These are phyloP conservation scores for Drosophila novamexicana DNA, from an alignment of 1,140 invertebrate species.

Conservation along the genomic window DNA sequence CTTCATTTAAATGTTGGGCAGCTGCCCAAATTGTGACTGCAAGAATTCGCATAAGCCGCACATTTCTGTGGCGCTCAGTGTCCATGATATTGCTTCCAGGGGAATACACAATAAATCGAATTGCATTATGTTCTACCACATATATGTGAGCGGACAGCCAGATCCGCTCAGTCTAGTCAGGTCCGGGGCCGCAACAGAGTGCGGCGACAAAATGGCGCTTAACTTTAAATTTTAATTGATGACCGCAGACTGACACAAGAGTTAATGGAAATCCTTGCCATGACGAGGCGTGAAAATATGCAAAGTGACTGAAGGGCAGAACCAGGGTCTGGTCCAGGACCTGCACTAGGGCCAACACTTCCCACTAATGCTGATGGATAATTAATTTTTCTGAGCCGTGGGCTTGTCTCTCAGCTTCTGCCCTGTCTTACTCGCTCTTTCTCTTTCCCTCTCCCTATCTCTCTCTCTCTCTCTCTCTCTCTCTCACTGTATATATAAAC, in stretches of 20 bases:
- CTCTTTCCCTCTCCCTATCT: background rate
- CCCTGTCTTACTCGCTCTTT: background rate
- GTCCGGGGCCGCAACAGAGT: slow-evolving; percentile 31
- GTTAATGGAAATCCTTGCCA: slow-evolving; percentile 65
- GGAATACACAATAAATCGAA: slow-evolving; percentile 56
- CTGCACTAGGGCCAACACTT: slow-evolving; percentile 33
- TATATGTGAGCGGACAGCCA: slow-evolving; percentile 2
- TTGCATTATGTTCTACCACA: slow-evolving; percentile 37
- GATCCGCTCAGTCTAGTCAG: slow-evolving; percentile 11
- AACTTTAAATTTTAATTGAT: slow-evolving; percentile 76
- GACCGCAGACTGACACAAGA: slow-evolving; percentile 54
- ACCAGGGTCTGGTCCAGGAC: background rate
- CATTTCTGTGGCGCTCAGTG: slow-evolving; percentile 21
- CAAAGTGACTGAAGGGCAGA: slow-evolving; percentile 57
- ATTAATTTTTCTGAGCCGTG: slow-evolving; percentile 66
- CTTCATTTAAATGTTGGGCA: slow-evolving; percentile 69
- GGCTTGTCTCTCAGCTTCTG: slow-evolving; percentile 27
- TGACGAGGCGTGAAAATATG: slow-evolving; percentile 70
- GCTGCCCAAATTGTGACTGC: slow-evolving; percentile 6
- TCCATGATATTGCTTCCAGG: background rate
- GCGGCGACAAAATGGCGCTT: slow-evolving; percentile 20
- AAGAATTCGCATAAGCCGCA: slow-evolving; percentile 64
- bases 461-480: slow-evolving; percentile 3
- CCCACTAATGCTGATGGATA: slow-evolving; percentile 71
- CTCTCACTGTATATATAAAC: too few relatives aligned